Conservation (phyloP, 2,113 vertebrate species). For the Sigmodon hispidus region DNA sequence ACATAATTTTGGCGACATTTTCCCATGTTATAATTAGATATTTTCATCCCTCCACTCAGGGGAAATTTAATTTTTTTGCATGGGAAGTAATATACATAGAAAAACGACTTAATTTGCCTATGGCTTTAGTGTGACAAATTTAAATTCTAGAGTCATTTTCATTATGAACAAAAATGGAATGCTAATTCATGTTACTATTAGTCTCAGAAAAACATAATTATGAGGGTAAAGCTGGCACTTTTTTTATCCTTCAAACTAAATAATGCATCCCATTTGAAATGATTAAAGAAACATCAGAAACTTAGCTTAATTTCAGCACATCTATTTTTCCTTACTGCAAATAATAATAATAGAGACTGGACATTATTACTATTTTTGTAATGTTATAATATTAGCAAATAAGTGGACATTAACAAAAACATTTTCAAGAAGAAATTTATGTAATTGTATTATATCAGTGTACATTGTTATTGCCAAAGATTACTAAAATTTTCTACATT, state of each 20-base stretch:
- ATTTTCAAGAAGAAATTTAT: conserved; percentile 51
- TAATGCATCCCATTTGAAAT: conserved; percentile 44
- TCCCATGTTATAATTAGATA: conserved; percentile 10
- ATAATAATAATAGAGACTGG: background rate
- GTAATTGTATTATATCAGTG: background rate
- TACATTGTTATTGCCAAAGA: conserved; percentile 29
- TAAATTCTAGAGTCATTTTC: conserved; percentile 61
- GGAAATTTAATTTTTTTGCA: conserved; percentile 37
- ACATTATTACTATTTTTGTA: conserved; percentile 14
- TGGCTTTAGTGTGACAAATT: conserved; percentile 58
- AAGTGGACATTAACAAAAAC: background rate
- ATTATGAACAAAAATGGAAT: conserved; percentile 47
- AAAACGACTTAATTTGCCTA: conserved; percentile 53
- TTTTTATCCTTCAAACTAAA: conserved; percentile 40
- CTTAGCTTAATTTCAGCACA: background rate
- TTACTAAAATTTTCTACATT: background rate
- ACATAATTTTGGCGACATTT: background rate
- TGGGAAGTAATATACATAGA: conserved; percentile 36
- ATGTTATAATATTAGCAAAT: background rate
- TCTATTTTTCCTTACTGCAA: background rate
- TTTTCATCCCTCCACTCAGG: background rate
- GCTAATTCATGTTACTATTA: conserved; percentile 71
- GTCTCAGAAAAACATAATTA: conserved; percentile 67
- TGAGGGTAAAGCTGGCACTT: conserved; percentile 55
- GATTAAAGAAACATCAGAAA: conserved; percentile 43